These are phyloP conservation scores for Melanocharis versteri DNA, from an alignment of 2,113 vertebrate species.

Conservation along the genomic window DNA sequence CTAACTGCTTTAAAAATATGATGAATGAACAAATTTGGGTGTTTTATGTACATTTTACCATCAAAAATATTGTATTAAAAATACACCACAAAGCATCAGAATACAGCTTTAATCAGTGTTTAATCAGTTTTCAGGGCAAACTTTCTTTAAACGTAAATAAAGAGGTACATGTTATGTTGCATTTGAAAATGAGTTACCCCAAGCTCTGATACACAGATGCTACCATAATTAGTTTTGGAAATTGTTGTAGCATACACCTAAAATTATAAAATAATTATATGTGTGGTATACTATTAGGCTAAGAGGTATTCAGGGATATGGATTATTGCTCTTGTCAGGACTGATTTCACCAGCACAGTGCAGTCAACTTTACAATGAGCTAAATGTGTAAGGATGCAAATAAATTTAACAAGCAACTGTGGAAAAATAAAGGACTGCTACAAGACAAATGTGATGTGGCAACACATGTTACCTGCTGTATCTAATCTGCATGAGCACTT, in stretches of 20 bases:
- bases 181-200: neutral
- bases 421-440: neutral
- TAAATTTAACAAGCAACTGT: neutral
- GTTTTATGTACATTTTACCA: slow-evolving; percentile 74
- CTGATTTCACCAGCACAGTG: neutral
- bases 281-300: neutral
- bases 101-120: slow-evolving; percentile 54
- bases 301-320: neutral
- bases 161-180: neutral
- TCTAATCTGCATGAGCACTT: neutral
- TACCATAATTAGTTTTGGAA: neutral
- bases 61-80: slow-evolving; percentile 68
- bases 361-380: neutral
- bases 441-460: neutral
- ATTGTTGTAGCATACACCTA: neutral
- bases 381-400: neutral
- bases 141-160: slow-evolving; percentile 37
- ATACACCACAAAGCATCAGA: slow-evolving; percentile 35
- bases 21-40: slow-evolving; percentile 68
- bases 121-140: slow-evolving; percentile 7
- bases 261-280: neutral
- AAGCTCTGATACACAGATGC: neutral
- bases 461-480: neutral
- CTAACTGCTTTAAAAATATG: slow-evolving; percentile 69
- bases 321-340: neutral